Conservation (phyloP, 2,797 vertebrate species). For the Passerculus sandwichensis region DNA sequence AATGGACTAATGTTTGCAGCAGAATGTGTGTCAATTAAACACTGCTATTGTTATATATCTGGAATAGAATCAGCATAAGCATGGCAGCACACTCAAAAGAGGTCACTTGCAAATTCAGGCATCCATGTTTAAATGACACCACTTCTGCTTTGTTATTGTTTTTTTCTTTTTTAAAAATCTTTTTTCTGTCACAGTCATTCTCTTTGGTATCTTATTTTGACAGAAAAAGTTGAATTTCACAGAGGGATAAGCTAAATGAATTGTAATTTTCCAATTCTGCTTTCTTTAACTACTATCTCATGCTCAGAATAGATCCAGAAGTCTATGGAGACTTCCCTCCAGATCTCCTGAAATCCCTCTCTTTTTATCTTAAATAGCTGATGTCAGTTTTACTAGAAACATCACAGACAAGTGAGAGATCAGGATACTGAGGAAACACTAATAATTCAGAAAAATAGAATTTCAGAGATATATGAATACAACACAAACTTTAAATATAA, state of each 20-base stretch:
- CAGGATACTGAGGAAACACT: not conserved
- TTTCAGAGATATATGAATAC: not conserved
- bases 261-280: not conserved
- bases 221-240: not conserved
- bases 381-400: not conserved
- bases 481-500: not conserved
- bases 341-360: not conserved
- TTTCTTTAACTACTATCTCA: not conserved
- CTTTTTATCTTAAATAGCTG: not conserved
- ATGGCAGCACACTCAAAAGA: not conserved
- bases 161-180: rapidly evolving
- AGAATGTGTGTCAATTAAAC: not conserved
- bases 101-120: not conserved
- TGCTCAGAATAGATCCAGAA: not conserved
- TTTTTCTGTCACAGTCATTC: not conserved
- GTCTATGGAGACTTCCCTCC: not conserved
- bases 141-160: not conserved
- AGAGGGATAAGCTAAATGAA: not conserved
- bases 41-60: not conserved
- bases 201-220: not conserved
- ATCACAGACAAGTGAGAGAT: not conserved
- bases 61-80: not conserved
- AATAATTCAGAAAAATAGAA: not conserved
- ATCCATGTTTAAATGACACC: not conserved
- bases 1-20: not conserved